phyloP scores from a whole-genome alignment of 2,797 vertebrate species.

The Acestrorhynchus altus region DNA sequence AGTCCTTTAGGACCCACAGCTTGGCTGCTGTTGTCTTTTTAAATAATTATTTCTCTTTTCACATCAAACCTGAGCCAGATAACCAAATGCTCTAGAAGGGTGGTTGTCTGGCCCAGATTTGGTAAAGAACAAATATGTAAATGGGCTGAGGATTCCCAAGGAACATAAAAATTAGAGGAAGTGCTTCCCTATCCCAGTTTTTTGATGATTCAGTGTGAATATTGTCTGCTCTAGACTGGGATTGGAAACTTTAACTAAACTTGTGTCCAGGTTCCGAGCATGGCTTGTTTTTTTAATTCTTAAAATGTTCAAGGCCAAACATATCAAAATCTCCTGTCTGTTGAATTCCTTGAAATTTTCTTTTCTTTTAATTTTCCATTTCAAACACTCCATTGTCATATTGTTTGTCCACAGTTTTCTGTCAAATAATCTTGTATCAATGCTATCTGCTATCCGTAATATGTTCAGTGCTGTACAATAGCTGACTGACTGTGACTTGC shows the following conservation, averaged over 20 bases:
- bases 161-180: not conserved
- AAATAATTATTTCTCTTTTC: not conserved
- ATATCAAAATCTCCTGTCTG: not conserved
- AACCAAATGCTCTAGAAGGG: not conserved
- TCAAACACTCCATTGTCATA: constrained; percentile 23
- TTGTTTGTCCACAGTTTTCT: constrained; percentile 16
- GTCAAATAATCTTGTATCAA: not conserved
- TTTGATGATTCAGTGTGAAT: not conserved
- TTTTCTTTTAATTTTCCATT: constrained; percentile 18
- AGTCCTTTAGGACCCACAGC: not conserved
- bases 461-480: constrained; percentile 13
- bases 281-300: not conserved
- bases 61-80: not conserved
- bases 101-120: not conserved
- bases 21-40: constrained; percentile 14
- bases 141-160: constrained; percentile 3
- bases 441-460: constrained; percentile 13
- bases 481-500: not conserved
- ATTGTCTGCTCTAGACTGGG: not conserved
- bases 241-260: not conserved
- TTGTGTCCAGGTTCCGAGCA: not conserved
- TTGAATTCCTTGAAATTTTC: not conserved
- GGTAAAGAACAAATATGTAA: constrained; percentile 3
- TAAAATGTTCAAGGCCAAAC: not conserved
- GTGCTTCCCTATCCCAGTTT: not conserved